Evolutionary conservation across 2,113 vertebrate genomes (phyloP).

Genomic region (Hyaena hyaena): DNA sequence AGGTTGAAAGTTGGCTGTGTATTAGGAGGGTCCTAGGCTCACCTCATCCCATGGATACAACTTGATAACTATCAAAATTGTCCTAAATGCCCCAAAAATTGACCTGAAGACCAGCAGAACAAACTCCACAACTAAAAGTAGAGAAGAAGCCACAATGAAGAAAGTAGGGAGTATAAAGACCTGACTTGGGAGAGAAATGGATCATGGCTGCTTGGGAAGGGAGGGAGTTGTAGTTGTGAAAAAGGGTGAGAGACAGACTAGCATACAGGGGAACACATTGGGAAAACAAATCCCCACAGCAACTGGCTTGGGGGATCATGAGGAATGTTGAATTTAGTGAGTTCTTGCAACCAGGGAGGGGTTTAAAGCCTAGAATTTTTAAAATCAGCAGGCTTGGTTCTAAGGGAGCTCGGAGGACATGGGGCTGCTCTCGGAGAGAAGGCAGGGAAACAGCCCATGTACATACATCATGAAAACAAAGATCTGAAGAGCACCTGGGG

Average conservation of each 20-base stretch:
- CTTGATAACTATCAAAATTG: background rate
- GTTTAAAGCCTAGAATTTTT: background rate
- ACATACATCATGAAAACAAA: background rate
- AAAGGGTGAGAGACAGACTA: background rate
- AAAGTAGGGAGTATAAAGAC: background rate
- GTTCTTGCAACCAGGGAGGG: background rate
- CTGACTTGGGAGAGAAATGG: background rate
- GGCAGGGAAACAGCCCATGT: background rate
- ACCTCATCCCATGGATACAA: background rate
- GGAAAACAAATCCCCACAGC: background rate
- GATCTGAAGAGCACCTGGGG: background rate
- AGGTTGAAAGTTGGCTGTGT: background rate
- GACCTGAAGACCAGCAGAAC: background rate
- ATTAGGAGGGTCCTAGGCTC: background rate
- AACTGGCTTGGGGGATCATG: background rate
- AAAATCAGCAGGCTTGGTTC: background rate
- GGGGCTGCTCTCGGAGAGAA: background rate
- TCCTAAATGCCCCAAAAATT: background rate
- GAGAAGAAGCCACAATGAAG: background rate
- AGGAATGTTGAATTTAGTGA: background rate
- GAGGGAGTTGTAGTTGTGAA: background rate
- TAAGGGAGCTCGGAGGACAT: background rate
- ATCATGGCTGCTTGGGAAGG: background rate
- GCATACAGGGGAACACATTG: background rate
- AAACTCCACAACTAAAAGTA: background rate